Evolutionary conservation across 1,140 invertebrate genomes (phyloP), one percentile per base, ranked within the genome.

Genomic region (Dendroctonus ponderosae): DNA sequence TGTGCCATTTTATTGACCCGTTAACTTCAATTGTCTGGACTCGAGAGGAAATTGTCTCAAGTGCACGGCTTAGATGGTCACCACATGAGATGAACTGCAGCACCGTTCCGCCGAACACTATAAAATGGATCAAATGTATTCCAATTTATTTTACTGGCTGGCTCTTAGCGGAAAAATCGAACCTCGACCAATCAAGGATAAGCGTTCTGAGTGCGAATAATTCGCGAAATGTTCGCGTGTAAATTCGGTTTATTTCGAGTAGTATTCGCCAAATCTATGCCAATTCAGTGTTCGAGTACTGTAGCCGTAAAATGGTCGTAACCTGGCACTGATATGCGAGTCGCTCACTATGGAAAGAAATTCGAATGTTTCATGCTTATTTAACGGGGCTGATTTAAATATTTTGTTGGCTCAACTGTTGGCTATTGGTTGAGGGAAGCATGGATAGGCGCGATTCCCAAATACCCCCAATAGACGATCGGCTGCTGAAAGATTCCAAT

Each of bases 41-140:
- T 65, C 42, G 51, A 65, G 54, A 59, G 63, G 48, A 66, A 66
- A 66, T 66, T 66, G 63, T 66, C 63, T 66, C 63, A 66, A 66
- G 63, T 59, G 63, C 63, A 57, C 42, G 62, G 48, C 63, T 66
- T 59, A 66, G 54, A 38, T 66, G 63, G 63, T 46, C 54, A 56
- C 48, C 63, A 50, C 43, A 58, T 40, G 40, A 59, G 48, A 66
- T 59, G 48, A 57, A 66, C 26, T 43, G 63, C 56, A 8, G 48
- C 61, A 7, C 41, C 43, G 38, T 49, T 49, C 15, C 37, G 41
- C 39, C 41, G 46, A 48, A 60, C 58, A 14, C 43, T 38, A 60
- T 60, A 60, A 60, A 60, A 38, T 49, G 46, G 43, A 60, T 60
- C 58, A 60, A 60, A 60, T 49, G 46, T 60, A 49, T 60, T 60